Conservation (phyloP, 2,888 invertebrate genomes). For the Dendrolimus houi region DNA sequence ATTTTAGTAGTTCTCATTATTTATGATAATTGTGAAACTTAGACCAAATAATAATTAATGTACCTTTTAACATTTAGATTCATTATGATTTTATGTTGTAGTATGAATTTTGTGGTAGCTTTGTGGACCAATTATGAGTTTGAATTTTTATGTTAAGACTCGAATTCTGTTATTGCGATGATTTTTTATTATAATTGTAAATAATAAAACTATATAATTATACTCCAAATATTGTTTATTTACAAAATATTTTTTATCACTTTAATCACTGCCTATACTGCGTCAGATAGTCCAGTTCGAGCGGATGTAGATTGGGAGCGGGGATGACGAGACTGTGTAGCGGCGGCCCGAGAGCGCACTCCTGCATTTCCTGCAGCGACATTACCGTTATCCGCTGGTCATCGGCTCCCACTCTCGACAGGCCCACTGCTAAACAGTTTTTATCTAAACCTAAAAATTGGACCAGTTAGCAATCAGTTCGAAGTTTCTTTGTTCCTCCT, state of each 20-base stretch:
- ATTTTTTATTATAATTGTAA: constrained; percentile 60
- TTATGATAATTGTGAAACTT: constrained; percentile 69
- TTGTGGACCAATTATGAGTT: constrained; percentile 70
- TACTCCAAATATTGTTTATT: constrained; percentile 42
- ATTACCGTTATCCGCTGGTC: constrained; percentile 87
- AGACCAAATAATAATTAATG: constrained; percentile 77
- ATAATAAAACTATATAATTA: constrained; percentile 71
- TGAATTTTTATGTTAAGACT: constrained; percentile 60
- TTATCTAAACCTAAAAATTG: constrained; percentile 52
- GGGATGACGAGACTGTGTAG: constrained; percentile 96
- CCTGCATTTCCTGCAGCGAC: constrained; percentile 83
- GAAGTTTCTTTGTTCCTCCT: neutral
- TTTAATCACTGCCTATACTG: constrained; percentile 71
- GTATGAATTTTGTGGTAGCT: constrained; percentile 67
- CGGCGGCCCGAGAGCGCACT: constrained; percentile 88
- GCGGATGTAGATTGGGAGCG: constrained; percentile 88
- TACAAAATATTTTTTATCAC: constrained; percentile 7
- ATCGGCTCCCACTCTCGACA: constrained; percentile 93
- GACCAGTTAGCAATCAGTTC: neutral
- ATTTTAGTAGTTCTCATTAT: constrained; percentile 66
- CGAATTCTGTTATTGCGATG: constrained; percentile 62
- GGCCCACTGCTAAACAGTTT: constrained; percentile 85
- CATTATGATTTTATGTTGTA: constrained; percentile 52
- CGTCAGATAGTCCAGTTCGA: constrained; percentile 91
- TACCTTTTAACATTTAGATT: constrained; percentile 71